These are phyloP conservation scores for Drosophila kuntzei DNA, from an alignment of 2,888 invertebrate genomes.

Conservation along the genomic window DNA sequence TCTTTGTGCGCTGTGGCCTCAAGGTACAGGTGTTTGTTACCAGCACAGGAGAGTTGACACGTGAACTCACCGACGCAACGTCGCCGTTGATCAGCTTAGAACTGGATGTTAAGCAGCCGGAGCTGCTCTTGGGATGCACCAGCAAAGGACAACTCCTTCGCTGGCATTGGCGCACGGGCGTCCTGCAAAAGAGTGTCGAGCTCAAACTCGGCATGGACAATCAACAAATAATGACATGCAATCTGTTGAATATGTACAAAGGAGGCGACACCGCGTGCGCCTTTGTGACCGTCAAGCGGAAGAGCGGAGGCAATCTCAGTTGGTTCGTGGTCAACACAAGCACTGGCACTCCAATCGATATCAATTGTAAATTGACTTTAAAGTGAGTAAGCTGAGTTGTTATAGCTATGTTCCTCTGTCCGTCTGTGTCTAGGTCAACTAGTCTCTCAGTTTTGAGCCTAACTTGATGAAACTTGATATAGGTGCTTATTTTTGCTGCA, in stretches of 20 bases:
- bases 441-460: not conserved
- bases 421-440: not conserved
- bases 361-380: constrained; percentile 55
- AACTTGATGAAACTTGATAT: not conserved
- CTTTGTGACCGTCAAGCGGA: constrained; percentile 67
- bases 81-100: constrained; percentile 86
- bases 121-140: constrained; percentile 87
- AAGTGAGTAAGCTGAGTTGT: constrained; percentile 57
- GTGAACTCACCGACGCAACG: constrained; percentile 87
- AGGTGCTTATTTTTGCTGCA: not conserved
- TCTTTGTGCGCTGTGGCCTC: constrained; percentile 88
- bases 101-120: constrained; percentile 85
- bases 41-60: constrained; percentile 88
- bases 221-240: constrained; percentile 65
- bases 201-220: constrained; percentile 32
- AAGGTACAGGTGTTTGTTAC: constrained; percentile 88
- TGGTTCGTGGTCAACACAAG: constrained; percentile 77
- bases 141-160: constrained; percentile 86
- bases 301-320: constrained; percentile 15
- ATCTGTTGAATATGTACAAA: constrained; percentile 74
- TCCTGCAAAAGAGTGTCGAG: constrained; percentile 78
- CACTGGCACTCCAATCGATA: constrained; percentile 39
- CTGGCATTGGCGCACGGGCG: constrained; percentile 88
- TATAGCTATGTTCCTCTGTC: not conserved
- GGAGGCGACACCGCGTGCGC: constrained; percentile 74